Conservation (phyloP, 1,140 invertebrate genomes). For the Chrysopa pallens region DNA sequence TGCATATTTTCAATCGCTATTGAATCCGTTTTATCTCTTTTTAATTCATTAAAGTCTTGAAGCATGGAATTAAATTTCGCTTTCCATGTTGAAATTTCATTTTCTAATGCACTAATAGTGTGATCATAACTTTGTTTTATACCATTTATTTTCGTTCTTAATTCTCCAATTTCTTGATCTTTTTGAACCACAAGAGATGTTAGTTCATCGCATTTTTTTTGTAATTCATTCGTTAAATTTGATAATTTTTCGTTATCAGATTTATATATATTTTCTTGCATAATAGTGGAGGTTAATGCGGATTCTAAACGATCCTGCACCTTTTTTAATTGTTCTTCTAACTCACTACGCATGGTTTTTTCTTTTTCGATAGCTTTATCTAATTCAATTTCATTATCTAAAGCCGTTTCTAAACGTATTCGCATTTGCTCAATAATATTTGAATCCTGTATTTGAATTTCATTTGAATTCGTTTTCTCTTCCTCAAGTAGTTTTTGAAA, state of each 20-base stretch:
- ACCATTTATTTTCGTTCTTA: too few relatives aligned
- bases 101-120: too few relatives aligned
- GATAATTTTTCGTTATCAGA: too few relatives aligned
- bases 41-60: too few relatives aligned
- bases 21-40: too few relatives aligned
- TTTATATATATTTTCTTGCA: background rate
- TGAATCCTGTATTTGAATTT: constrained; percentile 36
- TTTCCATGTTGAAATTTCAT: too few relatives aligned
- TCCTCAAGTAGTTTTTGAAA: constrained; percentile 28
- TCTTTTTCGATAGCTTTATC: constrained; percentile 35
- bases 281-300: background rate
- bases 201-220: too few relatives aligned
- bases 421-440: constrained; percentile 40
- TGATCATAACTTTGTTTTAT: too few relatives aligned
- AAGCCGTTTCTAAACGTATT: constrained; percentile 34
- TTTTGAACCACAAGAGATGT: too few relatives aligned
- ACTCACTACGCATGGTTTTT: constrained; percentile 27
- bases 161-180: too few relatives aligned
- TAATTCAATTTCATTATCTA: constrained; percentile 39
- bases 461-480: constrained; percentile 26
- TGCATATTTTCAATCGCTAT: background rate
- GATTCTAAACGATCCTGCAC: constrained; percentile 5
- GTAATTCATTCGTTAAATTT: too few relatives aligned
- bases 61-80: too few relatives aligned
- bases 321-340: constrained; percentile 21